Evolutionary conservation across 1,140 invertebrate genomes (phyloP).

Genomic region (Drosophila simulans): DNA sequence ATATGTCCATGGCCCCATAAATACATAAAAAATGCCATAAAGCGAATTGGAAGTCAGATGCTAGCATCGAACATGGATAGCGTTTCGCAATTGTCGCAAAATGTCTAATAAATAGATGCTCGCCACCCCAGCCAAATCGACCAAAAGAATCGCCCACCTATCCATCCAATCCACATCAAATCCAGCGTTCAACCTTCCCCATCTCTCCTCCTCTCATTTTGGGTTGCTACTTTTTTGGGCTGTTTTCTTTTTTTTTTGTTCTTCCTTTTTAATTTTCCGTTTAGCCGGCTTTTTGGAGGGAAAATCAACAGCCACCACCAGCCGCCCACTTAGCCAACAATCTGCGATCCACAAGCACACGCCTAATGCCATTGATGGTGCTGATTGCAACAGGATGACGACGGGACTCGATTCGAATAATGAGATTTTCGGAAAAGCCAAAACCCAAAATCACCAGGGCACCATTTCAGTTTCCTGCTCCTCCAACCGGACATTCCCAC

Average conservation of each 20-base stretch:
- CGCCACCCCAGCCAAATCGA: not conserved
- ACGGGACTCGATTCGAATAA: constrained; percentile 50
- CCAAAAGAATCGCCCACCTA: not conserved
- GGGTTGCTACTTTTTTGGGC: not conserved
- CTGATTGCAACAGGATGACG: constrained; percentile 39
- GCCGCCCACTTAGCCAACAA: not conserved
- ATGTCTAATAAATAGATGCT: constrained; percentile 70
- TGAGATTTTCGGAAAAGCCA: constrained; percentile 41
- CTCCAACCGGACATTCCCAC: not conserved
- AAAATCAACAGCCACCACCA: not conserved
- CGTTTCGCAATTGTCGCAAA: constrained; percentile 62
- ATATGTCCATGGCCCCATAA: constrained; percentile 67
- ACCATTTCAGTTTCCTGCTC: constrained; percentile 11
- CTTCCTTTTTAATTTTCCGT: constrained; percentile 39
- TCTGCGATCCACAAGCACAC: constrained; percentile 43
- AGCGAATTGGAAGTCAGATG: constrained; percentile 82
- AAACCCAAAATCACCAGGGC: constrained; percentile 38
- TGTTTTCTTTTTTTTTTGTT: too few relatives aligned
- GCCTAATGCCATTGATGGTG: constrained; percentile 45
- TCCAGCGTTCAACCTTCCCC: not conserved
- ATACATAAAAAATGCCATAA: constrained; percentile 79
- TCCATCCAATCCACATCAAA: constrained; percentile 1
- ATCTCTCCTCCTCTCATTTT: constrained; percentile 19
- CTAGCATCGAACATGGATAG: constrained; percentile 17
- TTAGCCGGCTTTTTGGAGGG: constrained; percentile 27